These are phyloP conservation scores for Onychostoma macrolepis DNA, from an alignment of 2,113 vertebrate genomes.

Conservation along the genomic window DNA sequence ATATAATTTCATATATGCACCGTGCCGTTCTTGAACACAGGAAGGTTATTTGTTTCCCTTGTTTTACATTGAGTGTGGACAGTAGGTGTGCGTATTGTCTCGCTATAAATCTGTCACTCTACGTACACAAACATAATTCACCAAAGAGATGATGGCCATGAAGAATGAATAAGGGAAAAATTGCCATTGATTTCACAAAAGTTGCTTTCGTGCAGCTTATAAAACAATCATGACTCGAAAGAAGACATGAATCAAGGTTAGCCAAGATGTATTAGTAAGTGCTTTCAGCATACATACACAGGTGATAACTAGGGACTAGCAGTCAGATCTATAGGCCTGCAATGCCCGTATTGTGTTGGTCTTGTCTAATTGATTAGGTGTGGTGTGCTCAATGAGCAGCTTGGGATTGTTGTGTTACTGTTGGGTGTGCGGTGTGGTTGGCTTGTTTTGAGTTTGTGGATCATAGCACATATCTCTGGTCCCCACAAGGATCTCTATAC, in stretches of 20 bases:
- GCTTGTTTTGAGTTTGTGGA: slow-evolving; percentile 58
- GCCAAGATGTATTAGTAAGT: slow-evolving; percentile 53
- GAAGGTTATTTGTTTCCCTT: neutral
- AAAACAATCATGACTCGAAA: slow-evolving; percentile 54
- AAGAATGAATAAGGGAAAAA: slow-evolving; percentile 46
- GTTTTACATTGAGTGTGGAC: neutral
- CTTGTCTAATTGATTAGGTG: slow-evolving; percentile 75
- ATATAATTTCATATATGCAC: neutral
- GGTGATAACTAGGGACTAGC: slow-evolving; percentile 64
- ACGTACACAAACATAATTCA: slow-evolving; percentile 37
- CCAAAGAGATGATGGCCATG: slow-evolving; percentile 41
- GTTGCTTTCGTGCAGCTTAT: slow-evolving; percentile 51
- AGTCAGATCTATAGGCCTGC: slow-evolving; percentile 66
- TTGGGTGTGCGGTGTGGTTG: slow-evolving; percentile 61
- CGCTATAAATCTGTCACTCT: slow-evolving; percentile 12
- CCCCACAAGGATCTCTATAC: slow-evolving; percentile 64
- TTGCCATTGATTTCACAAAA: slow-evolving; percentile 61
- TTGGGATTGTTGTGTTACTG: slow-evolving; percentile 66
- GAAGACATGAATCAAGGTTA: slow-evolving; percentile 37
- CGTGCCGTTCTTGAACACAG: neutral
- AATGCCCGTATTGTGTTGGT: slow-evolving; percentile 65
- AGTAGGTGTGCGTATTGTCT: neutral
- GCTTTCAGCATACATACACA: slow-evolving; percentile 62
- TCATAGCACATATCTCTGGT: slow-evolving; percentile 53
- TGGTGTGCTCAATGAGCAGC: slow-evolving; percentile 57